These are phyloP conservation scores for Hydractinia symbiolongicarpus DNA, from an alignment of 30 jellyfish, hydroid and myxozoan species.

Conservation along the genomic window DNA sequence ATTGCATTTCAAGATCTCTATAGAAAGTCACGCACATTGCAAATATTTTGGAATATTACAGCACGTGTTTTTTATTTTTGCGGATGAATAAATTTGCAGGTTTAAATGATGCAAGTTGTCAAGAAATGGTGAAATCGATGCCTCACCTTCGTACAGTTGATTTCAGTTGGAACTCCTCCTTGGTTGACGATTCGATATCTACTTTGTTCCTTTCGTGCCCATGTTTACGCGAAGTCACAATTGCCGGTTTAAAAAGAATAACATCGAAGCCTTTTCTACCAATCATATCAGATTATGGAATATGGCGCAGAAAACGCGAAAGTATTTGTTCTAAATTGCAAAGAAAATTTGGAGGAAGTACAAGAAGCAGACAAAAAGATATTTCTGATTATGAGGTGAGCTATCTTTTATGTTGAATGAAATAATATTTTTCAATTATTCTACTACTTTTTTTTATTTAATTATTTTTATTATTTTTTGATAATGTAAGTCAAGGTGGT, in stretches of 20 bases:
- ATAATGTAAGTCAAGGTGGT: too few species aligned
- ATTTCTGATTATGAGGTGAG: not conserved
- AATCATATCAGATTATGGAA: slow-evolving; percentile 40
- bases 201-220: slow-evolving; percentile 36
- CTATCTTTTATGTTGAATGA: too few species aligned
- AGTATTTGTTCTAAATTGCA: slow-evolving; percentile 5
- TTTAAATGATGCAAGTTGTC: not conserved
- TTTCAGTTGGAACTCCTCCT: slow-evolving; percentile 60
- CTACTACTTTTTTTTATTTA: not conserved
- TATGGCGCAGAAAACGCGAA: slow-evolving; percentile 40
- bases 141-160: slow-evolving; percentile 39
- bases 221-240: slow-evolving; percentile 35
- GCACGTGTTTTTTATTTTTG: too few species aligned
- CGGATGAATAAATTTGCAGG: not conserved
- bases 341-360: not conserved
- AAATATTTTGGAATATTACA: too few species aligned
- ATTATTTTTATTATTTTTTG: too few species aligned
- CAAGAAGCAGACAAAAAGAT: not conserved
- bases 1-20: too few species aligned
- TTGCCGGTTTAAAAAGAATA: slow-evolving; percentile 61
- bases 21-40: too few species aligned
- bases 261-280: slow-evolving; percentile 66
- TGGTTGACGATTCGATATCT: slow-evolving; percentile 50
- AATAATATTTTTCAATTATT: not conserved
- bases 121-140: slow-evolving; percentile 8